Percentiles rank a stretch among this genome's conserved stretches.
Evolutionary conservation across 2,113 vertebrate genomes (phyloP).

Genomic region (Glaucidium brasilianum): DNA sequence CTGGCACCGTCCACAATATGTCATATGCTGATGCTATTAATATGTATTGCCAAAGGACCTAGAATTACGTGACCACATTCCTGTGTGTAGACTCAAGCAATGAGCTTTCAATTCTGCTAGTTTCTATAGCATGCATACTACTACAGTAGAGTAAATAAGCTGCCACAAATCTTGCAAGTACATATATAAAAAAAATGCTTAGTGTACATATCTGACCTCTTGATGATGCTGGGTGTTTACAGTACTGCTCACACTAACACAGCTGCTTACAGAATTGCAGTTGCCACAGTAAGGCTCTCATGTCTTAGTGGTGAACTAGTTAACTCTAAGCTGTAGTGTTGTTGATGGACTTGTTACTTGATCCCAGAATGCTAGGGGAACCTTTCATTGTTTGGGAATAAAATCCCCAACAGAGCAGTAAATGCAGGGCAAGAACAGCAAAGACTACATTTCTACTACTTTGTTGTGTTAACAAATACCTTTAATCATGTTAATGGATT

Average conservation of each 20-base stretch:
- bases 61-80: not conserved
- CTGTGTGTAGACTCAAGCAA: accelerated
- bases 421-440: not conserved
- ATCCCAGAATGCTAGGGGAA: not conserved
- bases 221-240: not conserved
- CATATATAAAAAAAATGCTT: not conserved
- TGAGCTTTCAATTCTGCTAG: not conserved
- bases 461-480: not conserved
- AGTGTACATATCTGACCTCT: not conserved
- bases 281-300: not conserved
- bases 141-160: not conserved
- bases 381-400: not conserved
- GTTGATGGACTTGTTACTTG: not conserved
- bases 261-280: not conserved
- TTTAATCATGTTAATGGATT: not conserved
- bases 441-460: not conserved
- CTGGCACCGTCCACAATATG: not conserved
- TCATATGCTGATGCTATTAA: not conserved
- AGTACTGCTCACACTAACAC: not conserved
- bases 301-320: not conserved
- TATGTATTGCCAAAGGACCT: not conserved
- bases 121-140: not conserved
- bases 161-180: not conserved
- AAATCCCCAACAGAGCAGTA: not conserved
- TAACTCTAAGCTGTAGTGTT: not conserved